Conservation (phyloP, 2,797 vertebrate genomes). For the Nannoperca australis region DNA sequence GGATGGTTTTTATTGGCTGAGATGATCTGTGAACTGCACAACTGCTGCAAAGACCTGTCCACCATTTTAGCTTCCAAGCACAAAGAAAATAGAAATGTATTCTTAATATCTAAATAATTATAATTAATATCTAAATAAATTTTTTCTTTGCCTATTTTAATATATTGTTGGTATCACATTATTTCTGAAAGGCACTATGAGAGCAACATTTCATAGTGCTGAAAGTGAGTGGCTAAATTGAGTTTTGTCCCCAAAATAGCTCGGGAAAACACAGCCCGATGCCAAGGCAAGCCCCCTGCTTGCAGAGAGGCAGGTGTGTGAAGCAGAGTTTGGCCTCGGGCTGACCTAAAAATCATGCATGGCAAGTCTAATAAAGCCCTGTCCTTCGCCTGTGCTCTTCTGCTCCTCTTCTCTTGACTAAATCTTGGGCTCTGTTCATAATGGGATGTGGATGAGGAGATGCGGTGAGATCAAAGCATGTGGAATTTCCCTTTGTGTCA, state of each 20-base stretch:
- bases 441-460: conserved; percentile 61
- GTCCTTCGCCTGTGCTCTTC: conserved; percentile 46
- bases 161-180: neutral
- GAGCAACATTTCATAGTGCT: conserved; percentile 11
- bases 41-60: conserved; percentile 15
- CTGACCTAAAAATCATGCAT: conserved; percentile 77
- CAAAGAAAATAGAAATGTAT: neutral
- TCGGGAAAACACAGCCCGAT: conserved; percentile 54
- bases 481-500: conserved; percentile 59
- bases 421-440: conserved; percentile 46
- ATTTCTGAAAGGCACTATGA: conserved; percentile 9
- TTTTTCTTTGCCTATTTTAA: neutral
- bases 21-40: conserved; percentile 35
- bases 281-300: conserved; percentile 56
- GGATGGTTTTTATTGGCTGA: conserved; percentile 33
- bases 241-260: conserved; percentile 60
- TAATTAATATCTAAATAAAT: neutral
- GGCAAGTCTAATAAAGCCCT: conserved; percentile 56
- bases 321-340: conserved; percentile 67
- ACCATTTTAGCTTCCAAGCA: conserved; percentile 35
- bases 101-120: neutral
- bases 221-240: conserved; percentile 39
- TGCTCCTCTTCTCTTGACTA: conserved; percentile 20
- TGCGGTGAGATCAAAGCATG: conserved; percentile 67
- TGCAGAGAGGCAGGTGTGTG: conserved; percentile 62